A percentile compares a stretch with the other conserved stretches of the same genome.
Evolutionary conservation across 1,140 invertebrate species (phyloP).

Genomic region (Ectropis grisescens): DNA sequence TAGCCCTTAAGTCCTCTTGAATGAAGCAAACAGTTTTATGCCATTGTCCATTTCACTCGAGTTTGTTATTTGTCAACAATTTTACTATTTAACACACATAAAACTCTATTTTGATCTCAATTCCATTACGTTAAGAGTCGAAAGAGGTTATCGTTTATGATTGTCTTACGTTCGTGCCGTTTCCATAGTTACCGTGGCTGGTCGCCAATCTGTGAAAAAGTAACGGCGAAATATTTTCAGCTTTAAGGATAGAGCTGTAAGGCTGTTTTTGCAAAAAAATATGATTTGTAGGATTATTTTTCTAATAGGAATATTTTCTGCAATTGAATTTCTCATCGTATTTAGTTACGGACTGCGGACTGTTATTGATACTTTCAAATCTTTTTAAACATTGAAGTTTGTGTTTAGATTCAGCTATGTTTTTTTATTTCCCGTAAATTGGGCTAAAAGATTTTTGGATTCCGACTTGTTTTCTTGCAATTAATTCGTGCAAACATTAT

Average conservation of each 20-base stretch:
- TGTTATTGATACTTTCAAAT: no score
- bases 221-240: slow-evolving; percentile 9
- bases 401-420: no score
- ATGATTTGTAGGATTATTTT: slow-evolving; percentile 4
- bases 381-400: no score
- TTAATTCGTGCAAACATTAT: no score
- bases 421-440: no score
- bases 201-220: slow-evolving; percentile 20
- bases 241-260: slow-evolving; percentile 4
- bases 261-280: neutral
- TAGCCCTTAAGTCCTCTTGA: slow-evolving; percentile 41
- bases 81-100: slow-evolving; percentile 6
- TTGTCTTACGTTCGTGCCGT: slow-evolving; percentile 34
- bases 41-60: slow-evolving; percentile 38
- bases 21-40: slow-evolving; percentile 46
- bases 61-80: slow-evolving; percentile 20
- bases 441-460: no score
- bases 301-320: slow-evolving; percentile 11
- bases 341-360: no score
- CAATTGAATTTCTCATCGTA: no score
- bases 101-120: slow-evolving; percentile 14
- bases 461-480: no score
- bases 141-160: neutral
- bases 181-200: slow-evolving; percentile 35
- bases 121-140: slow-evolving; percentile 1